phyloP scores from a whole-genome alignment of 2,797 vertebrate genomes.

The Anguilla obscura region DNA sequence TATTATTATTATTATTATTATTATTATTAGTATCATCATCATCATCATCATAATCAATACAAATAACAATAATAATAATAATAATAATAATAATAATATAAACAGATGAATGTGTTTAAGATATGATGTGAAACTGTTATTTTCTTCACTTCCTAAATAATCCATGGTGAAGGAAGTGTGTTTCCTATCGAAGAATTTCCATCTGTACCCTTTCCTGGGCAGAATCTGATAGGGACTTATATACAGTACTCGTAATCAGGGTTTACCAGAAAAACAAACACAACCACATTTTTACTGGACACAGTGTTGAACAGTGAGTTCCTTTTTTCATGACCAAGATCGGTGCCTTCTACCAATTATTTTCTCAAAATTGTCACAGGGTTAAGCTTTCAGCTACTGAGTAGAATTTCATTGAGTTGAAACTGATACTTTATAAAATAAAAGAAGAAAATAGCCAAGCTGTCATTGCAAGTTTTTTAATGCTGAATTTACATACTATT shows the following conservation, averaged over 20 bases:
- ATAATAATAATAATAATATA: background rate
- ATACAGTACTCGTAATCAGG: background rate
- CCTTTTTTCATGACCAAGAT: conserved; percentile 43
- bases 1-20: background rate
- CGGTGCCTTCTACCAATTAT: conserved; percentile 43
- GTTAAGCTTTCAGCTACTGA: conserved; percentile 17
- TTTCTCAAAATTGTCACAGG: conserved; percentile 25
- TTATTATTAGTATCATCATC: background rate
- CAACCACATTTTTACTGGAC: conserved; percentile 20
- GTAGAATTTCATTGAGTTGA: conserved; percentile 18
- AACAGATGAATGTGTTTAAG: conserved; percentile 1
- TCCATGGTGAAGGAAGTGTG: background rate
- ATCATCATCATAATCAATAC: too few relatives aligned
- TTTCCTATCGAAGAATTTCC: background rate
- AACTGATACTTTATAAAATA: background rate
- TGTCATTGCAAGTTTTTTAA: conserved; percentile 14
- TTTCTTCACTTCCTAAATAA: background rate
- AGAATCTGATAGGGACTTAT: background rate
- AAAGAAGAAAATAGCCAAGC: conserved; percentile 6
- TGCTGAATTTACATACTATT: conserved; percentile 21
- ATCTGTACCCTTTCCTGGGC: background rate
- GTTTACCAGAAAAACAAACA: background rate
- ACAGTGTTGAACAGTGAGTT: background rate
- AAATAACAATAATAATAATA: background rate
- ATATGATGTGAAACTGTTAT: background rate